Base-by-base conservation (phyloP, 2,888 invertebrate species). In the Cordilura impudica region DNA sequence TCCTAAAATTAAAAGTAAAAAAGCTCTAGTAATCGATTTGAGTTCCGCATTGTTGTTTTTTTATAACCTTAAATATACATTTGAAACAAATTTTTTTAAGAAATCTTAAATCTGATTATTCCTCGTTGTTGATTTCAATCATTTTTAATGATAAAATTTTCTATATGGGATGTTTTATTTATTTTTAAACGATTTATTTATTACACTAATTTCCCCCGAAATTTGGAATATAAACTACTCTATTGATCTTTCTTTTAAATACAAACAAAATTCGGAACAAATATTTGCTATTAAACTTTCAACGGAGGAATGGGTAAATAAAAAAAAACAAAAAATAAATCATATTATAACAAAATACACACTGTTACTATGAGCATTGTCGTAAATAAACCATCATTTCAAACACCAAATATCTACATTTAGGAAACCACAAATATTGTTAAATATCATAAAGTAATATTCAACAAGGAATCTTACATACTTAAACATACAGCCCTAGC, bases 361-460 rank as follows among this genome's bases (percentile, higher is more conserved):
- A 39, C 12, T n/a, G n/a, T 4, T 39, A 39, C n/a, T n/a, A n/a
- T n/a, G n/a, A n/a, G 35, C n/a, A n/a, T n/a, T 39, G 35, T 58
- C 26, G 29, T 51, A 58, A 58, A 45, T 60, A 66, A 58, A 51
- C 29, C 29, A 39, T 16, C 49, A 43, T 66, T 73, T 43, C 4
- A 43, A 74, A 74, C 45, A 51, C 53, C 4, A 53, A 66, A 74
- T 53, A n/a, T 31, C 39, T 23, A 21, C 49, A 51, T 66, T 49
- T 53, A 60, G 51, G 45, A 51, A 60, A 60, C 58, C 53, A 53
- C 23, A 73, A 74, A 74, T 58, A 65, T 39, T 70, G 49, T 60
- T 60, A 16, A 73, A 56, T 66, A 58, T 58, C 29, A 65, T 49
- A 21, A 14, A 58, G 39, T 39, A 26, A 49, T 14, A 58, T 14